Conservation (phyloP, 2,888 invertebrate species). For the Leptinotarsa juncta region DNA sequence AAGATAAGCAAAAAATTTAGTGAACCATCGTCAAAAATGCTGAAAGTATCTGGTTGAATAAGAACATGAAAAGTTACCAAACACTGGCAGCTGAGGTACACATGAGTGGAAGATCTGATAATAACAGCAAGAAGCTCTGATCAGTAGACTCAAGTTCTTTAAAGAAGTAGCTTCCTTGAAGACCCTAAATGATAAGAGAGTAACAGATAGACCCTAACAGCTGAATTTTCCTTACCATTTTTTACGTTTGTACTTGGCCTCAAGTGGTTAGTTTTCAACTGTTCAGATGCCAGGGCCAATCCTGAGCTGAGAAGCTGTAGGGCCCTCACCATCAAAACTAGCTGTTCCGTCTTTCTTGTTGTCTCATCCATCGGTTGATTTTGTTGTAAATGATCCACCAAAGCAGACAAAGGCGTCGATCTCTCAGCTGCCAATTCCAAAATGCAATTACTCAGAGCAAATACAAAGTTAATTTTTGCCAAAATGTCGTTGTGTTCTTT, state of each 20-base stretch:
- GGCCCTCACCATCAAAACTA: slow-evolving; percentile 89
- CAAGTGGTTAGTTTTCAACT: slow-evolving; percentile 84
- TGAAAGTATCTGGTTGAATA: neutral
- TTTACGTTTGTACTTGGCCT: slow-evolving; percentile 93
- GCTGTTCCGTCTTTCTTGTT: slow-evolving; percentile 77
- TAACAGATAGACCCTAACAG: no score
- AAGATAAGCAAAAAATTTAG: neutral
- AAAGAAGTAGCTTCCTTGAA: no score
- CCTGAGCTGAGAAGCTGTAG: slow-evolving; percentile 96
- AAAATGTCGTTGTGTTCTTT: slow-evolving; percentile 96
- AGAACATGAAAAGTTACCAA: slow-evolving; percentile 2
- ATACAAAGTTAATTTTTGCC: slow-evolving; percentile 96
- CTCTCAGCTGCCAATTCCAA: slow-evolving; percentile 88
- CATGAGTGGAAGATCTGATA: no score
- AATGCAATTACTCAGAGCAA: slow-evolving; percentile 94
- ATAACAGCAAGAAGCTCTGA: no score
- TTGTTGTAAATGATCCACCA: slow-evolving; percentile 55
- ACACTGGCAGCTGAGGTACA: neutral
- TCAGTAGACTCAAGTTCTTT: no score
- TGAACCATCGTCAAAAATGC: neutral
- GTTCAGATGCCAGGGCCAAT: slow-evolving; percentile 87
- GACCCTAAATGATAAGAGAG: no score
- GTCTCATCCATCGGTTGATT: slow-evolving; percentile 59
- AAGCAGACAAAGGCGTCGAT: slow-evolving; percentile 76
- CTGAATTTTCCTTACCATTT: slow-evolving; percentile 72